phyloP scores from a whole-genome alignment of 2,113 vertebrate genomes.

The Cyanoramphus novaezelandiae region DNA sequence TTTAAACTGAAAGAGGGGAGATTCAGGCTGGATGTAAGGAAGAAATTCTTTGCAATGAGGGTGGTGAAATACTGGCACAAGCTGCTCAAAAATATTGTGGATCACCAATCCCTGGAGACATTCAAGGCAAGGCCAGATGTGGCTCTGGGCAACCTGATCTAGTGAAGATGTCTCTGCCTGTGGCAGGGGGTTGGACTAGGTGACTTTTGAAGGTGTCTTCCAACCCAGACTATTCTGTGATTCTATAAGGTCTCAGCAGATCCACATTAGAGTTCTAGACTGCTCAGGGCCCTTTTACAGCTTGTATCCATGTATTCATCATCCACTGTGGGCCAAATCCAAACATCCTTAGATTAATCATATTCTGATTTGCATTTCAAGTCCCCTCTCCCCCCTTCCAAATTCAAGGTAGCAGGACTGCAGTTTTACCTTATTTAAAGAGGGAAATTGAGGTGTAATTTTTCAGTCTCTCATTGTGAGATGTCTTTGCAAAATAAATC shows the following conservation, averaged over 20 bases:
- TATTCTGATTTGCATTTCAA: neutral
- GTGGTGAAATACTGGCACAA: neutral
- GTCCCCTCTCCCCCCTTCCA: neutral
- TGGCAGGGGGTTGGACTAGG: neutral
- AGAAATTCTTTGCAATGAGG: neutral
- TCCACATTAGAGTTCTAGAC: neutral
- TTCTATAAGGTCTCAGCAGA: neutral
- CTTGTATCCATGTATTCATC: neutral
- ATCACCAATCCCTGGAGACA: neutral
- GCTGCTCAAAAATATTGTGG: neutral
- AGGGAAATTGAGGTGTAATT: neutral
- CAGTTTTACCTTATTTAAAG: neutral
- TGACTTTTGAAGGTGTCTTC: neutral
- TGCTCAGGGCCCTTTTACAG: neutral
- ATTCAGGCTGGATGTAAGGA: neutral
- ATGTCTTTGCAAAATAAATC: constrained; percentile 36
- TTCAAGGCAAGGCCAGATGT: neutral
- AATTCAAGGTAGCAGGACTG: neutral
- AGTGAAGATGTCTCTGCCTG: neutral
- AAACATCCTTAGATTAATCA: neutral
- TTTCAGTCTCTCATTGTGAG: neutral
- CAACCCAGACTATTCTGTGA: neutral
- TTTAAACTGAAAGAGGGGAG: neutral
- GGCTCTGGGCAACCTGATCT: neutral
- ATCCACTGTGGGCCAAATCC: neutral